These are phyloP conservation scores for Ceratina calcarata DNA, from an alignment of 1,140 invertebrate genomes.

Conservation along the genomic window DNA sequence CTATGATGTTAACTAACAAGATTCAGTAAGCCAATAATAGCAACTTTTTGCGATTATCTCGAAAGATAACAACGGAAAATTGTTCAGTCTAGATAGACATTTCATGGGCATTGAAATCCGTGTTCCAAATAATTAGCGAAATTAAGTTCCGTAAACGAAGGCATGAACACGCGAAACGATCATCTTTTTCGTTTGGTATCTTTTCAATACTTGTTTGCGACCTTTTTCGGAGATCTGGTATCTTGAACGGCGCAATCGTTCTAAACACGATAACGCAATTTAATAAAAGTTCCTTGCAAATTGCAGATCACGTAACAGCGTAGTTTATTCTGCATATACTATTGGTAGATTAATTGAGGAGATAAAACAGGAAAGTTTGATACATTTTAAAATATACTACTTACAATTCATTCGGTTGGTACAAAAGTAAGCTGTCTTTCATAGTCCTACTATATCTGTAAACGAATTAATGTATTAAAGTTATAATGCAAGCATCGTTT, in stretches of 20 bases:
- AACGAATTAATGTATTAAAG: too few species aligned
- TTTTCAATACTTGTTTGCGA: neutral
- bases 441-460: too few species aligned
- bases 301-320: slow-evolving; percentile 55
- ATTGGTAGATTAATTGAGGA: slow-evolving; percentile 58
- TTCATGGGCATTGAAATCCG: too few species aligned
- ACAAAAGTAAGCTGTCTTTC: too few species aligned
- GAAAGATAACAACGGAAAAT: too few species aligned
- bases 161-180: neutral
- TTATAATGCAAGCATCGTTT: neutral
- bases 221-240: neutral
- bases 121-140: too few species aligned
- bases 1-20: too few species aligned
- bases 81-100: too few species aligned
- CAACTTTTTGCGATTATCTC: too few species aligned
- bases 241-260: neutral
- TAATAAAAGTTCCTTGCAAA: slow-evolving; percentile 62
- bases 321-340: slow-evolving; percentile 19
- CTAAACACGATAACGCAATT: slow-evolving; percentile 7
- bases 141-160: slow-evolving; percentile 14
- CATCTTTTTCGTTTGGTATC: slow-evolving; percentile 7
- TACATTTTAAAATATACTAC: slow-evolving; percentile 41
- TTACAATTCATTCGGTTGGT: too few species aligned
- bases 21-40: too few species aligned
- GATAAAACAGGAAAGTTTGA: slow-evolving; percentile 63